Evolutionary conservation across 2,888 invertebrate species (phyloP).

Genomic region (Nemurella pictetii): DNA sequence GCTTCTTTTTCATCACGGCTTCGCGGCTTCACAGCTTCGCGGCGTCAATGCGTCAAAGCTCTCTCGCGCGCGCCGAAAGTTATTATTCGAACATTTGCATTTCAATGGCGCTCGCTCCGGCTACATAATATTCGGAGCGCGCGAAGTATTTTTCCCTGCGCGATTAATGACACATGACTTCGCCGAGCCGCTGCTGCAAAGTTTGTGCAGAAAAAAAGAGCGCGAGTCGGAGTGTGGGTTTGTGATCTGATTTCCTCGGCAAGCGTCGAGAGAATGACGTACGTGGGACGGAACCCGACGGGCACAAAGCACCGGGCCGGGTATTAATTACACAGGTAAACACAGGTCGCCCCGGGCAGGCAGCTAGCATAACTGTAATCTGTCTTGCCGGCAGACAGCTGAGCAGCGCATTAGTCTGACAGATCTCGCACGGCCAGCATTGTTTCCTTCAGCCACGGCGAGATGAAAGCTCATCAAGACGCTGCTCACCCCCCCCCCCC

Average conservation of each 20-base stretch:
- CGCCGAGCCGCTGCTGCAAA: background rate
- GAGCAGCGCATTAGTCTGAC: background rate
- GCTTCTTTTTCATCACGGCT: background rate
- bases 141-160: background rate
- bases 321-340: background rate
- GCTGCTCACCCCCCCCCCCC: background rate
- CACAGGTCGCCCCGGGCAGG: background rate
- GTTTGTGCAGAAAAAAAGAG: background rate
- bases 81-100: background rate
- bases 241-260: too few relatives aligned
- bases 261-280: too few relatives aligned
- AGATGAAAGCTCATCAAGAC: background rate
- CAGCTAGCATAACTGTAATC: background rate
- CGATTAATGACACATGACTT: background rate
- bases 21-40: background rate
- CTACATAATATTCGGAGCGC: background rate
- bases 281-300: too few relatives aligned
- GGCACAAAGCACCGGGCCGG: background rate
- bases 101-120: background rate
- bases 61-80: background rate
- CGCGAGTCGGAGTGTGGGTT: too few relatives aligned
- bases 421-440: background rate
- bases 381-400: background rate
- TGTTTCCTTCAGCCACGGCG: slow-evolving; percentile 1
- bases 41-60: background rate